These are phyloP conservation scores for Lasioglossum vierecki DNA, from an alignment of 2,888 invertebrate species.

Conservation along the genomic window DNA sequence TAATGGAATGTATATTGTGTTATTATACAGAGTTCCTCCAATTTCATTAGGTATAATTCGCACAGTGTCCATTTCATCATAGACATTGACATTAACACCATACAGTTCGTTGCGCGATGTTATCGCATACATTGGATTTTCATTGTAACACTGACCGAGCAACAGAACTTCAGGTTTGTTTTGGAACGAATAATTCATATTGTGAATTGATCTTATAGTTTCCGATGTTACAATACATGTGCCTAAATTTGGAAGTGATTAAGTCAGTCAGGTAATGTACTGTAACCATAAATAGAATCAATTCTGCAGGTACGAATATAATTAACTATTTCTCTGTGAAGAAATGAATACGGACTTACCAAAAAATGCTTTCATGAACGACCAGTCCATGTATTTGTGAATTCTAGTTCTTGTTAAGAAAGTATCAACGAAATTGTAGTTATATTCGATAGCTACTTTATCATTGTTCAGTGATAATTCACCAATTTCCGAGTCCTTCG, in stretches of 20 bases:
- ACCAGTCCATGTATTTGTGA: constrained; percentile 78
- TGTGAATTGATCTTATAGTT: constrained; percentile 74
- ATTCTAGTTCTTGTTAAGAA: constrained; percentile 77
- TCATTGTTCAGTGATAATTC: constrained; percentile 75
- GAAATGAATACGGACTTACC: constrained; percentile 70
- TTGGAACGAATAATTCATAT: constrained; percentile 70
- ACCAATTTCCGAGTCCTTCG: constrained; percentile 73
- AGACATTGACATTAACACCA: constrained; percentile 73
- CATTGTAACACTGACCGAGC: constrained; percentile 79
- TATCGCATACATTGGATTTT: constrained; percentile 78
- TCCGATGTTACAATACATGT: constrained; percentile 76
- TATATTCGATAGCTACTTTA: constrained; percentile 71
- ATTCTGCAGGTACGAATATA: constrained; percentile 40
- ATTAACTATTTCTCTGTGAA: constrained; percentile 33
- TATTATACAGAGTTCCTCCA: constrained; percentile 76
- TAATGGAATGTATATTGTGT: constrained; percentile 72
- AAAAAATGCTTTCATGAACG: constrained; percentile 74
- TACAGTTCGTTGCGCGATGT: constrained; percentile 68
- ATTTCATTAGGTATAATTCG: constrained; percentile 73
- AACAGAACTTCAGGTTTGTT: constrained; percentile 74
- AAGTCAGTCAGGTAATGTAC: constrained; percentile 49
- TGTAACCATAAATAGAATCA: constrained; percentile 47
- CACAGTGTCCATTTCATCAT: constrained; percentile 77
- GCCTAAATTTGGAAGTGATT: constrained; percentile 70
- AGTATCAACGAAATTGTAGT: constrained; percentile 74